Conservation (phyloP, 2,113 vertebrate genomes). For the Ivindomyrus marchei region DNA sequence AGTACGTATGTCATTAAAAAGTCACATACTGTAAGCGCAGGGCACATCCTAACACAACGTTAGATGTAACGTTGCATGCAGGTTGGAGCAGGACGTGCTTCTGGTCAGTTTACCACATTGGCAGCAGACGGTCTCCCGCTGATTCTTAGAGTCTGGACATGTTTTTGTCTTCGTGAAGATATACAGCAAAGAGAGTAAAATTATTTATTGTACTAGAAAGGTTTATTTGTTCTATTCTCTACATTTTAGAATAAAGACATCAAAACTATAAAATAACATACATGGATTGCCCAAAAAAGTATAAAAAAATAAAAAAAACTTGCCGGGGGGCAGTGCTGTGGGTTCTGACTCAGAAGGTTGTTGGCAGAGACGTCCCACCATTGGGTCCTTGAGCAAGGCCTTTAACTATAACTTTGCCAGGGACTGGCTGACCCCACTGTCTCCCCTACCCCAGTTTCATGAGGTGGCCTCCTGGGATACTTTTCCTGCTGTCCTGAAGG, state of each 20-base stretch:
- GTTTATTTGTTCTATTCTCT: too few species aligned
- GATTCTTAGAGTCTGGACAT: background rate
- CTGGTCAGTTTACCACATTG: background rate
- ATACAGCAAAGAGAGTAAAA: background rate
- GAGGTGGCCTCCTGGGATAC: background rate
- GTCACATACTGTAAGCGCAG: background rate
- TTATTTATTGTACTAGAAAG: background rate
- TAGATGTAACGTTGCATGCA: background rate
- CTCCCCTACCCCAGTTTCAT: background rate
- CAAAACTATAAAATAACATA: too few species aligned
- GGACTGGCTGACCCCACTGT: background rate
- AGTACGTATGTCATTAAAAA: background rate
- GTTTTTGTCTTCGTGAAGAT: background rate
- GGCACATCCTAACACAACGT: background rate
- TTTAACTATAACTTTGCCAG: background rate
- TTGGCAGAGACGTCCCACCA: background rate
- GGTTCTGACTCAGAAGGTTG: background rate
- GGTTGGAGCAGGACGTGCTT: background rate
- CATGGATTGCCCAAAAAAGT: background rate
- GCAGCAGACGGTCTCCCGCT: background rate
- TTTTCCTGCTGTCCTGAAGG: background rate
- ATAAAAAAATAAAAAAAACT: background rate
- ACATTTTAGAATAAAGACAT: too few species aligned
- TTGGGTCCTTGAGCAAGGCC: background rate
- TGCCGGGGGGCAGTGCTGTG: background rate